Base-by-base conservation (phyloP, 2,888 invertebrate species). In the Melinaea marsaeus region DNA sequence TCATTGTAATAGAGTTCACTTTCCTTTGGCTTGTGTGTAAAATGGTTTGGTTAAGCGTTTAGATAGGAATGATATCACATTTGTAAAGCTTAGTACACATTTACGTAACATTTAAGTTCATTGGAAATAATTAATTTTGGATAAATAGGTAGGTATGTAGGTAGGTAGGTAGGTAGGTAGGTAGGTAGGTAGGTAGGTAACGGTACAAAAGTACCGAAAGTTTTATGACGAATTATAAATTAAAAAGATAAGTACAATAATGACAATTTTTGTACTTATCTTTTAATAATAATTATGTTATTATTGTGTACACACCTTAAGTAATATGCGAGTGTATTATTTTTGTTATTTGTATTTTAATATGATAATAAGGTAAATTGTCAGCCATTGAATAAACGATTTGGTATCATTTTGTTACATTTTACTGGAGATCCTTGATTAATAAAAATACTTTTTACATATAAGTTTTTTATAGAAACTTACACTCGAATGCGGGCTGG, bases 41-140 rank as follows among this genome's bases (percentile, higher is more conserved):
- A 45, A 62, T 63, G 61, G 48, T 33, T 57, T 47, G 47, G 46
- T 48, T 63, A 59, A 67, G 61, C 58, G 48, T 65, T 67, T 65
- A 61, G 59, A 61, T 67, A 55, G 55, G 61, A 63, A 60, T 57
- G 65, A 60, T 67, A 65, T 62, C 59, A 57, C 54, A 63, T 32
- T 9, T 51, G 51, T 51, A 51, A 51, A 9, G 51, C 51, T 51
- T 11, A 9, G 51, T 51, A 6, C 51, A 32, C 51, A 51, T 11
- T 51, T 32, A 2, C 9, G 9, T 22, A 32, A 11, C 11, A 32
- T 32, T 9, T 7, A 51, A 51, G 11, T 42, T 42, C 3, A 42
- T 42, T 42, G 7, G 9, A 11, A 42, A 3, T 42, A 42, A 22
- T 22, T 22, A 22, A 22, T 22, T 22, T 22, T 22, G 22, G 22